Conservation (phyloP, 2,113 vertebrate species). For the Bos javanicus region DNA sequence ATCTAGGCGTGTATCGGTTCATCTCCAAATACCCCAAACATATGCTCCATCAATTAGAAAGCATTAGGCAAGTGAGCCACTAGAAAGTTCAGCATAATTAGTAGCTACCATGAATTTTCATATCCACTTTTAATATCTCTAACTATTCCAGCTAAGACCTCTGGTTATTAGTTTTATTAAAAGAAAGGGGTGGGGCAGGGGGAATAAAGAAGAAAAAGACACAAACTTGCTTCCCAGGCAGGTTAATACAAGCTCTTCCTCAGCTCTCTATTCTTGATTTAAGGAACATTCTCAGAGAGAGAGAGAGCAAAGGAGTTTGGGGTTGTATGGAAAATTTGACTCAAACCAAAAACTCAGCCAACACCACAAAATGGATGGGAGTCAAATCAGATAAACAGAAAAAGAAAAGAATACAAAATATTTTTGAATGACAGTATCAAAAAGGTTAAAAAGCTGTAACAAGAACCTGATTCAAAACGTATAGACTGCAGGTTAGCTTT, state of each 20-base stretch:
- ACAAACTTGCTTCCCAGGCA: conserved; percentile 68
- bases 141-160: conserved; percentile 39
- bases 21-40: conserved; percentile 2
- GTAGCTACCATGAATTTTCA: conserved; percentile 23
- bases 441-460: conserved; percentile 70
- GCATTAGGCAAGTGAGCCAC: not conserved
- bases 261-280: conserved; percentile 69
- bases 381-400: conserved; percentile 85
- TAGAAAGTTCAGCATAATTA: conserved; percentile 43
- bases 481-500: not conserved
- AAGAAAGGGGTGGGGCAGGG: not conserved
- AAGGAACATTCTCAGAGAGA: conserved; percentile 67
- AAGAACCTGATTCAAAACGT: conserved; percentile 5
- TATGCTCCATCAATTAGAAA: conserved; percentile 25
- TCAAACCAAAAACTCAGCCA: conserved; percentile 78
- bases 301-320: conserved; percentile 62
- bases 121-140: not conserved
- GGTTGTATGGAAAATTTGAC: conserved; percentile 83
- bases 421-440: conserved; percentile 82
- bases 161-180: conserved; percentile 45
- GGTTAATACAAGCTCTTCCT: conserved; percentile 77
- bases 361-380: conserved; percentile 82
- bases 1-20: not conserved
- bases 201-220: conserved; percentile 53
- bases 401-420: conserved; percentile 83